A percentile compares a stretch with the other conserved stretches of the same genome.
These are phyloP conservation scores for Gobiocypris rarus DNA, from an alignment of 2,113 vertebrate genomes.

Conservation along the genomic window DNA sequence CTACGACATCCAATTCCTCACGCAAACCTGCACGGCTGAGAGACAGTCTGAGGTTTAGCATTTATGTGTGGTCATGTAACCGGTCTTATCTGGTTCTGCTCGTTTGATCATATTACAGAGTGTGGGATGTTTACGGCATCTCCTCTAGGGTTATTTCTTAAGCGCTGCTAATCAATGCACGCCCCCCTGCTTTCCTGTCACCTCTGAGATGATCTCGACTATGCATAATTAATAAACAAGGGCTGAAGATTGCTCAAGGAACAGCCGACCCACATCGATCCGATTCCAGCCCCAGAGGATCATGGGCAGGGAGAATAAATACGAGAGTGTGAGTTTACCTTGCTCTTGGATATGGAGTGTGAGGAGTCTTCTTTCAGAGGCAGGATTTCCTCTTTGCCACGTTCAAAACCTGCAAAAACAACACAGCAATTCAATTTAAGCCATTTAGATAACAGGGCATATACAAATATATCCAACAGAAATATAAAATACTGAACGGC, in stretches of 20 bases:
- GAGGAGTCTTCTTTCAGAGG: constrained; percentile 87
- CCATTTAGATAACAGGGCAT: no score
- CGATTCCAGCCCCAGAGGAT: background rate
- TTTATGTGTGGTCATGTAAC: background rate
- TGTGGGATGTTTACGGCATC: background rate
- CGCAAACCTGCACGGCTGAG: background rate
- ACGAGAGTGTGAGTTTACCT: constrained; percentile 76
- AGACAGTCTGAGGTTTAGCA: background rate
- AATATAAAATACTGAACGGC: background rate
- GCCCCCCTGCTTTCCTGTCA: background rate
- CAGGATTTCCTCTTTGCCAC: constrained; percentile 88
- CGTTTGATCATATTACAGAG: background rate
- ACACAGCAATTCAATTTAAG: background rate
- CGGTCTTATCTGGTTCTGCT: background rate
- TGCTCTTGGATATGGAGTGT: constrained; percentile 96
- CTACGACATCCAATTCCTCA: background rate
- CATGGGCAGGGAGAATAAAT: constrained; percentile 3
- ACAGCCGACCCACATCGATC: background rate
- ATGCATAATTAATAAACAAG: constrained; percentile 14
- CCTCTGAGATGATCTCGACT: background rate
- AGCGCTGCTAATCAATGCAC: background rate
- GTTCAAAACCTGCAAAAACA: constrained; percentile 85
- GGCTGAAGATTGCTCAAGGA: background rate
- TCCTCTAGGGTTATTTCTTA: background rate
- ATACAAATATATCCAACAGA: background rate